phyloP scores from a whole-genome alignment of 1,140 invertebrate genomes.

The Pectinophora gossypiella region DNA sequence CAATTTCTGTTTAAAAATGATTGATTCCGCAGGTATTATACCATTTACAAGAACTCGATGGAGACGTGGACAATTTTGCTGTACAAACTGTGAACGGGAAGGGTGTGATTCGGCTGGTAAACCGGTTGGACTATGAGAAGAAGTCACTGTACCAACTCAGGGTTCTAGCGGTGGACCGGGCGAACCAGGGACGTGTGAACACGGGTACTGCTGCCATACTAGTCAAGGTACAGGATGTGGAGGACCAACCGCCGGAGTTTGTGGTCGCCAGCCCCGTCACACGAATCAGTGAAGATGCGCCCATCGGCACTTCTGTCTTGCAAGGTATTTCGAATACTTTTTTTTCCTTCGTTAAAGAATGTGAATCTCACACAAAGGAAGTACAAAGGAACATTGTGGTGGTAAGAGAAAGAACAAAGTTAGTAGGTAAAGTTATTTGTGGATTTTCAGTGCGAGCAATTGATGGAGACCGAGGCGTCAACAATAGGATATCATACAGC shows the following conservation, averaged over 20 bases:
- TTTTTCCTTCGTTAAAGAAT: too few species aligned
- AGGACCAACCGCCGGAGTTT: conserved; percentile 94
- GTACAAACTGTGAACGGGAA: conserved; percentile 91
- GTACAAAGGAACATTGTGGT: too few species aligned
- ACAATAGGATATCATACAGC: conserved; percentile 90
- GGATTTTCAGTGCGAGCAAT: conserved; percentile 85
- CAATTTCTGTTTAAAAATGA: not conserved
- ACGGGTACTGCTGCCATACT: conserved; percentile 92
- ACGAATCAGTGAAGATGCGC: conserved; percentile 89
- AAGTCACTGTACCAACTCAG: conserved; percentile 92
- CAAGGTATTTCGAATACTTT: too few species aligned
- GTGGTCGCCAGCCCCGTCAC: conserved; percentile 90
- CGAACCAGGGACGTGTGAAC: conserved; percentile 84
- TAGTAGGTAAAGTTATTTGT: too few species aligned
- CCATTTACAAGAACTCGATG: conserved; percentile 86
- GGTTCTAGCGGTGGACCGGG: conserved; percentile 89
- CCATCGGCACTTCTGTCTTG: conserved; percentile 86
- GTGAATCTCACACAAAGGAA: too few species aligned
- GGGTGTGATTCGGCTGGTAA: conserved; percentile 88
- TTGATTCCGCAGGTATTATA: conserved; percentile 76
- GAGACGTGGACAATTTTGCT: conserved; percentile 86
- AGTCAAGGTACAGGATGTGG: conserved; percentile 90
- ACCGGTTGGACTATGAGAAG: conserved; percentile 89
- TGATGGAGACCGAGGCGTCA: conserved; percentile 93
- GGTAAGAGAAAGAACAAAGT: too few species aligned